A percentile compares a stretch with the other conserved stretches of the same genome.
phyloP scores from a whole-genome alignment of 2,888 invertebrate species.

The Morpho deidamia region DNA sequence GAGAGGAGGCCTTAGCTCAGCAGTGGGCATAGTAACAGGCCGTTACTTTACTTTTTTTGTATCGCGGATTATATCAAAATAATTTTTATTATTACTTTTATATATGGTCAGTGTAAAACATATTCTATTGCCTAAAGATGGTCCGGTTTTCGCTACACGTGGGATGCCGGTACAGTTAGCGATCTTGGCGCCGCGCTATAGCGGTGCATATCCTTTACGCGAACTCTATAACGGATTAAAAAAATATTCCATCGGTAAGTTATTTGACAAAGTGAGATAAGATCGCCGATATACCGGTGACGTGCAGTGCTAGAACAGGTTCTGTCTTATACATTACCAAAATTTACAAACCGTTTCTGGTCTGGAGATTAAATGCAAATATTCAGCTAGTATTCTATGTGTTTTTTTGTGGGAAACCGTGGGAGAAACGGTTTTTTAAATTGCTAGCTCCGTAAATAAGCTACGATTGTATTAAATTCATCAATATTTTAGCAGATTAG shows the following conservation, averaged over 20 bases:
- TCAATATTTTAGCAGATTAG: too few species aligned
- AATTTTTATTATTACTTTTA: too few species aligned
- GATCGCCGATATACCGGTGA: too few species aligned
- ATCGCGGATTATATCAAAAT: too few species aligned
- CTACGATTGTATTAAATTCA: too few species aligned
- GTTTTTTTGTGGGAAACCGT: not conserved
- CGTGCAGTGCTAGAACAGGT: too few species aligned
- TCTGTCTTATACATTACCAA: not conserved
- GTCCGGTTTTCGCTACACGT: conserved; percentile 3
- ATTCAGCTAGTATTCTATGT: too few species aligned
- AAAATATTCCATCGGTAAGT: not conserved
- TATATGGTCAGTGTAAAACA: conserved; percentile 3
- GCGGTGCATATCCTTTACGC: conserved; percentile 1
- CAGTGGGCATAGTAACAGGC: too few species aligned
- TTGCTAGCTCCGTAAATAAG: too few species aligned
- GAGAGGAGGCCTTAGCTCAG: too few species aligned
- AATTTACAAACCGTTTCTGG: not conserved
- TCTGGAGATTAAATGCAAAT: not conserved
- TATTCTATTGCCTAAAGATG: conserved; percentile 6
- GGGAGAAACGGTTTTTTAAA: too few species aligned
- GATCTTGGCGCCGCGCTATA: not conserved
- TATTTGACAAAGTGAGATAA: not conserved
- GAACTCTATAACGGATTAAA: not conserved
- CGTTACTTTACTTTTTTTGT: too few species aligned
- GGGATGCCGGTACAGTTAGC: not conserved